Evolutionary conservation across 2,888 invertebrate species (phyloP).

Genomic region (Nomada hirtipes): DNA sequence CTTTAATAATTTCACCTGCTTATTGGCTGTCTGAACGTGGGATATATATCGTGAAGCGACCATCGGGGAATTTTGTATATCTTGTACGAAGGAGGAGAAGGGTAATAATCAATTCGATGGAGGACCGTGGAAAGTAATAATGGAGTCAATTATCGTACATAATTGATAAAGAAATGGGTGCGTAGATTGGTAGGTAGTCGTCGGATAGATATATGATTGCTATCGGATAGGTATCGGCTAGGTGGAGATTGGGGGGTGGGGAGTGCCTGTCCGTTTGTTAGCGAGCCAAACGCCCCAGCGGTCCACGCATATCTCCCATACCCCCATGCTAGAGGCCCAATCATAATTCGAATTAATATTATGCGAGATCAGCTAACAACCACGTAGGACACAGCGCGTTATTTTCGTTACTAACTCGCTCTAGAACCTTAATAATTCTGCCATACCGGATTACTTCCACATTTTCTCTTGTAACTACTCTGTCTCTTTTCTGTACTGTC

Average conservation of each 20-base stretch:
- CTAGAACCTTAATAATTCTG: neutral
- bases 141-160: slow-evolving; percentile 8
- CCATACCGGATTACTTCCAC: slow-evolving; percentile 62
- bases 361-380: slow-evolving; percentile 42
- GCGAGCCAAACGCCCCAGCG: slow-evolving; percentile 84
- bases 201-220: neutral
- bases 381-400: slow-evolving; percentile 42
- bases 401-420: slow-evolving; percentile 24
- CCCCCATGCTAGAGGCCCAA: slow-evolving; percentile 82
- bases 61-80: slow-evolving; percentile 65
- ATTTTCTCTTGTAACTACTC: slow-evolving; percentile 67
- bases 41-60: slow-evolving; percentile 74
- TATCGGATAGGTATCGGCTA: neutral
- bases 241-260: slow-evolving; percentile 54
- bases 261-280: slow-evolving; percentile 85
- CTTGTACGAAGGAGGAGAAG: slow-evolving; percentile 50
- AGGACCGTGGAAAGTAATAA: slow-evolving; percentile 49
- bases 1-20: slow-evolving; percentile 82
- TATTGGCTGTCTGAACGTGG: slow-evolving; percentile 82
- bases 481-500: slow-evolving; percentile 52
- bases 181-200: neutral
- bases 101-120: slow-evolving; percentile 12
- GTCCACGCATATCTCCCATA: slow-evolving; percentile 84
- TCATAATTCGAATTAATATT: slow-evolving; percentile 75
- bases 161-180: neutral